Conservation (phyloP, 2,888 invertebrate genomes). For the Leptura quadrifasciata region DNA sequence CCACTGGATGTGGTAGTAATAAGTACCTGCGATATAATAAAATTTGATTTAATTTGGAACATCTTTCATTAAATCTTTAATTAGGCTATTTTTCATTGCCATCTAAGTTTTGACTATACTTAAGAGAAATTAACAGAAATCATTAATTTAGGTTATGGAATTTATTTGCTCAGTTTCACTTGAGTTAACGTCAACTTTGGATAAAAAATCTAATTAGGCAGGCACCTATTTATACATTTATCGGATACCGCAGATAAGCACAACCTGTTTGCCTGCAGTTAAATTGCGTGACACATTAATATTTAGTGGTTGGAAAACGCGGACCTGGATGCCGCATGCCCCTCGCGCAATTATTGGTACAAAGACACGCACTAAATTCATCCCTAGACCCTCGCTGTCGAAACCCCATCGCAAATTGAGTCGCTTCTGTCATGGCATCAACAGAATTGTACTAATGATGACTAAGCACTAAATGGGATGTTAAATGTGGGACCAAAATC, state of each 20-base stretch:
- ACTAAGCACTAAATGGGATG: background rate
- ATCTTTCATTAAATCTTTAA: too few relatives aligned
- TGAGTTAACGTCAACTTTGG: background rate
- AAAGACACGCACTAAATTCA: conserved; percentile 26
- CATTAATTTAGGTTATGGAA: too few relatives aligned
- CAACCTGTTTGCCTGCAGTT: background rate
- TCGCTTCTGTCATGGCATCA: conserved; percentile 31
- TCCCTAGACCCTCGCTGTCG: background rate
- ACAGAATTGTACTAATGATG: conserved; percentile 29
- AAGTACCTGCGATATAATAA: too few relatives aligned
- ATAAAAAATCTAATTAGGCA: conserved; percentile 1
- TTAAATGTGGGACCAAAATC: conserved; percentile 3
- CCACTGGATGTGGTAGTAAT: too few relatives aligned
- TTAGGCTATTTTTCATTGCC: too few relatives aligned
- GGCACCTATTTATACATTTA: conserved; percentile 1
- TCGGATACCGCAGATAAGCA: background rate
- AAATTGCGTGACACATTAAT: conserved; percentile 32
- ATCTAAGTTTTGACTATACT: too few relatives aligned
- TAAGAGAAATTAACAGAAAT: too few relatives aligned
- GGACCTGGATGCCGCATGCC: conserved; percentile 21
- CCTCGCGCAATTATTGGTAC: conserved; percentile 30
- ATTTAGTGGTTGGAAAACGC: conserved; percentile 23
- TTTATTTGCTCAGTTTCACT: too few relatives aligned
- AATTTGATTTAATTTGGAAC: too few relatives aligned
- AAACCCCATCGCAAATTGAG: conserved; percentile 29